These are phyloP conservation scores for Orthonychiurus folsomi DNA, from an alignment of 2,888 invertebrate genomes.

Conservation along the genomic window DNA sequence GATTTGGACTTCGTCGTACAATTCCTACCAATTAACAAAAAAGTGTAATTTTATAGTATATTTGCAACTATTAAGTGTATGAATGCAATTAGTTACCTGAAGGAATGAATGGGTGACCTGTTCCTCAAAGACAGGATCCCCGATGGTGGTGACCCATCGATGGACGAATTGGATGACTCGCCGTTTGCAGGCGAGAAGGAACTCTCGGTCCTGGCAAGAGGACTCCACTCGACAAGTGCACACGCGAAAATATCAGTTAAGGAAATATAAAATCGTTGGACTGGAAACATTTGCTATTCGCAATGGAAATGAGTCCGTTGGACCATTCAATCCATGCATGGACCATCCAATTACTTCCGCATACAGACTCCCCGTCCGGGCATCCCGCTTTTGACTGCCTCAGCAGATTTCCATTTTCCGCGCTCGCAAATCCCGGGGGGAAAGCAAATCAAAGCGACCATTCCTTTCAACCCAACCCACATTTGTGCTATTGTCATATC, in stretches of 20 bases:
- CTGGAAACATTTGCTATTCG: no score
- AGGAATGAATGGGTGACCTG: slow-evolving; percentile 61
- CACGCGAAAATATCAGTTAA: slow-evolving; percentile 30
- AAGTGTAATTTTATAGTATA: neutral
- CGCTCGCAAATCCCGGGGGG: no score
- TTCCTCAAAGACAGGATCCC: slow-evolving; percentile 67
- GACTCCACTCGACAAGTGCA: slow-evolving; percentile 44
- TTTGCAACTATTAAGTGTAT: neutral
- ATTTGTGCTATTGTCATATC: no score
- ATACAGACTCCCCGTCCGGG: no score
- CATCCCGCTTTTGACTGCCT: no score
- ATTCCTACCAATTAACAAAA: slow-evolving; percentile 48
- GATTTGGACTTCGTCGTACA: slow-evolving; percentile 59
- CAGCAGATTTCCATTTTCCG: no score
- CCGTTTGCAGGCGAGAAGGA: slow-evolving; percentile 59
- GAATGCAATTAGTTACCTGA: slow-evolving; percentile 46
- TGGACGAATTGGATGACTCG: slow-evolving; percentile 69
- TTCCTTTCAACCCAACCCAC: no score
- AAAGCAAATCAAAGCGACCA: no score
- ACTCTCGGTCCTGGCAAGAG: slow-evolving; percentile 53
- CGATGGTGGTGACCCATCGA: slow-evolving; percentile 48
- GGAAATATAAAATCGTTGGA: no score
- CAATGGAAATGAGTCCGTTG: no score
- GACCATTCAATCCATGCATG: no score
- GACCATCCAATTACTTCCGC: no score